Percentiles rank a stretch among this genome's conserved stretches.
Conservation (phyloP, 2,797 vertebrate genomes). For the Pangasius mekongensis region DNA sequence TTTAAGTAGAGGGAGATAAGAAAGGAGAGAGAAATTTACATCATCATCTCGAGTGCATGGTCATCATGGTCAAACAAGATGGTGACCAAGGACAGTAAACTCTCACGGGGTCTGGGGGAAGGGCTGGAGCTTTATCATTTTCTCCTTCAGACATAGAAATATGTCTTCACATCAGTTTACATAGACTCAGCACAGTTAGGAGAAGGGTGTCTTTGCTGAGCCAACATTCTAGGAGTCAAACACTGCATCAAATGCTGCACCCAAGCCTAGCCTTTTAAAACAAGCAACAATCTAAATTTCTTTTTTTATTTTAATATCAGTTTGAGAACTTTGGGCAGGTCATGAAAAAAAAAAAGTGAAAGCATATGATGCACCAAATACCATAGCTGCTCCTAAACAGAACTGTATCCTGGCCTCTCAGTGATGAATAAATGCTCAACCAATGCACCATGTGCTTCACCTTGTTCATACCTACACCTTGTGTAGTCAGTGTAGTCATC, state of each 20-base stretch:
- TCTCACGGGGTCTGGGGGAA: conserved; percentile 41
- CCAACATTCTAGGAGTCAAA: conserved; percentile 2
- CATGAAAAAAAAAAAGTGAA: not conserved
- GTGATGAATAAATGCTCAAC: conserved; percentile 11
- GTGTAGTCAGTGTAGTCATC: not conserved
- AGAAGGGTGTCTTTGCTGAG: not conserved
- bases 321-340: not conserved
- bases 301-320: not conserved
- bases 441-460: conserved; percentile 10
- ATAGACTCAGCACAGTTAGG: conserved; percentile 54
- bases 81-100: conserved; percentile 61
- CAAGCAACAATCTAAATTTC: not conserved
- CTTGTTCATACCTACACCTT: not conserved
- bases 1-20: conserved; percentile 59
- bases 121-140: conserved; percentile 53
- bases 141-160: conserved; percentile 62
- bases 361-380: not conserved
- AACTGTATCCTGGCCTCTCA: not conserved
- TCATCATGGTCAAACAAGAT: conserved; percentile 71
- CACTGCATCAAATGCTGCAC: not conserved
- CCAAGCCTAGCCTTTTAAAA: not conserved
- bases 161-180: conserved; percentile 70
- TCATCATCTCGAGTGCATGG: conserved; percentile 64
- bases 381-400: not conserved
- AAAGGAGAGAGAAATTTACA: conserved; percentile 61